Conservation (phyloP, 2,888 invertebrate genomes). For the Criorhina ranunculi region DNA sequence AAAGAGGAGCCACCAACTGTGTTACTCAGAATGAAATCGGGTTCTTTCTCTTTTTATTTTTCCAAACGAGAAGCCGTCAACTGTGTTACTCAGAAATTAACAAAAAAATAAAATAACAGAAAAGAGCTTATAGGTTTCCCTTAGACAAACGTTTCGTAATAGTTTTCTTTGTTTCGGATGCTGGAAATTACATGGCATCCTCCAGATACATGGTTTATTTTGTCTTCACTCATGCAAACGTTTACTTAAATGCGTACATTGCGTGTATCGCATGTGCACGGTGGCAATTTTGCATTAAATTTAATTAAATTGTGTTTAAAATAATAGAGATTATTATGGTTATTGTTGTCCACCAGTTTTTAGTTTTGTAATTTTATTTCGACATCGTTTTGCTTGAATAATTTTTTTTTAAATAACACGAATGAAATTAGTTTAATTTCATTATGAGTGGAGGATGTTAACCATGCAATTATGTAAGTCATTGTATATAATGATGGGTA, state of each 20-base stretch:
- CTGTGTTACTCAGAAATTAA: conserved; percentile 44
- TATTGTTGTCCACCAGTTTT: neutral
- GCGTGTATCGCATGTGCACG: conserved; percentile 41
- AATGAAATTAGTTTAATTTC: neutral
- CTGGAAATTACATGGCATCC: conserved; percentile 6
- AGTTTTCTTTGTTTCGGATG: conserved; percentile 24
- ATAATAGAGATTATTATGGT: conserved; percentile 36
- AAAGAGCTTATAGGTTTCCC: neutral
- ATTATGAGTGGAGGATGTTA: neutral
- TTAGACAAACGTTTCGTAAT: conserved; percentile 7
- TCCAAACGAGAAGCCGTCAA: conserved; percentile 16
- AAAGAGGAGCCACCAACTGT: conserved; percentile 56
- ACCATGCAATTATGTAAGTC: too few relatives aligned
- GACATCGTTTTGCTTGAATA: neutral
- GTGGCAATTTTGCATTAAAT: conserved; percentile 47
- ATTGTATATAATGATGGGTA: too few relatives aligned
- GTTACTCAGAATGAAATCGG: conserved; percentile 50
- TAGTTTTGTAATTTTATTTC: conserved; percentile 40
- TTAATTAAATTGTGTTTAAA: conserved; percentile 40
- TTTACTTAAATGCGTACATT: conserved; percentile 13
- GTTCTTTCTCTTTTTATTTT: conserved; percentile 4
- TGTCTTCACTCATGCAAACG: conserved; percentile 9
- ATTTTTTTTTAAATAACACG: neutral
- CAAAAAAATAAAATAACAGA: neutral
- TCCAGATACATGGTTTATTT: neutral